Base-by-base conservation (phyloP, 2,113 vertebrate species). In the Struthidea cinerea region DNA sequence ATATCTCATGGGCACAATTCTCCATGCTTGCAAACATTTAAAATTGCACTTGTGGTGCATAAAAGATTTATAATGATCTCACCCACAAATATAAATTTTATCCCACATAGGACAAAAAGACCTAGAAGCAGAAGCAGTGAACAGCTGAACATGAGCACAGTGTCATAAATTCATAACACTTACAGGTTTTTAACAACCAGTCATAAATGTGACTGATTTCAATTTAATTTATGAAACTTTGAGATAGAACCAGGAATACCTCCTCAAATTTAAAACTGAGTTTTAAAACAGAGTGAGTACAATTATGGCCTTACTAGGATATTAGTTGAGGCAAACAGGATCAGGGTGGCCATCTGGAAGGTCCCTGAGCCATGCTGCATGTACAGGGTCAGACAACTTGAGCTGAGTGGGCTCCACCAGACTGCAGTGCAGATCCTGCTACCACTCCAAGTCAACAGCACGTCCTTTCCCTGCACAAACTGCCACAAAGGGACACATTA, bases 51-150 rank as follows among this genome's bases (percentile, higher is more conserved):
- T 96, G 89, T 89, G 97, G 92, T 87, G 61, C 96, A 97, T 98
- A 95, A 97, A 98, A 97, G 95, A 97, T 98, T 97, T 97, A 97
- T 97, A 97, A 97, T 93, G 95, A 97, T 96, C 96, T 98, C 96
- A 97, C 97, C 90, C 96, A 96, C 96, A 96, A 94, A 96, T 96
- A 97, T 96, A 97, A 97, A 96, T 97, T 97, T 96, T 97, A 96
- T 96, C 96, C 92, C 84, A 97, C 93, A 69, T 61, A 91, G 77
- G 91, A 96, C 81, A 90, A 96, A 96, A 93, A 96, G 95, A 79
- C 67, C 90, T 94, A 97, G 89, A 90, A 97, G 95, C 96, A 97
- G 96, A 89, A 97, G 91, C 86, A 88, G 71, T 19, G 77, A 97
- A 96, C 96, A 97, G 97, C 96, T 97, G 97, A 98, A 93, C 85